Conservation (phyloP, 92 coral and sea anemone genomes). For the Epizoanthus ramosus region DNA sequence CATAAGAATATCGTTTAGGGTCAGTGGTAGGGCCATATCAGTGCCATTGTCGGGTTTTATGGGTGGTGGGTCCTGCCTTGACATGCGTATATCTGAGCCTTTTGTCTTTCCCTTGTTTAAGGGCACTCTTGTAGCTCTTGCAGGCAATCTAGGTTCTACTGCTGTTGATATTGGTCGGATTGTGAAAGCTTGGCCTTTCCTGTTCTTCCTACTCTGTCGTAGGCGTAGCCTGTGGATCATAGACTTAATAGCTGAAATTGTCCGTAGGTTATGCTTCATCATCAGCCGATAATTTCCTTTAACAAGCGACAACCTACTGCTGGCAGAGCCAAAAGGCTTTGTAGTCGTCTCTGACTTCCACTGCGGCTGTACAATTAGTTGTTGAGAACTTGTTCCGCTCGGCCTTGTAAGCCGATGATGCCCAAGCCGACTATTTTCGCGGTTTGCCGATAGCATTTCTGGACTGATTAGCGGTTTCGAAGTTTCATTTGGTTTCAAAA, state of each 20-base stretch:
- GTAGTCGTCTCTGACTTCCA: not conserved
- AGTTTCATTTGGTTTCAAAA: not conserved
- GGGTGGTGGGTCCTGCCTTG: conserved; percentile 1
- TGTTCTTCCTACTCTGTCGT: not conserved
- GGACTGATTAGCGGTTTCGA: not conserved
- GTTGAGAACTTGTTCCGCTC: not conserved
- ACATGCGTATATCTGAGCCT: not conserved
- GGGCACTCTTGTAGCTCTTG: not conserved
- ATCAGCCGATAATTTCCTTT: not conserved
- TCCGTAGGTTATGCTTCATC: not conserved
- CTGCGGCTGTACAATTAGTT: not conserved
- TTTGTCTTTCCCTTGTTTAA: not conserved
- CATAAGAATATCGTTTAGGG: not conserved
- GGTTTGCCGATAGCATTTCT: not conserved
- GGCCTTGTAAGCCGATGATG: not conserved
- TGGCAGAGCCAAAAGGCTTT: not conserved
- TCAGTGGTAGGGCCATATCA: conserved; percentile 7
- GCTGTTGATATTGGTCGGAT: not conserved
- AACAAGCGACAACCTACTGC: not conserved
- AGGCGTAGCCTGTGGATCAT: not conserved
- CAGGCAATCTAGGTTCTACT: not conserved
- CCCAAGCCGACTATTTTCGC: not conserved
- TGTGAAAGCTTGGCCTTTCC: conserved; percentile 1
- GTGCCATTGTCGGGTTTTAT: conserved; percentile 27
- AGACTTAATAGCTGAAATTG: too few species aligned